Base-by-base conservation (phyloP, 2,797 vertebrate genomes). In the Thunnus albacares region DNA sequence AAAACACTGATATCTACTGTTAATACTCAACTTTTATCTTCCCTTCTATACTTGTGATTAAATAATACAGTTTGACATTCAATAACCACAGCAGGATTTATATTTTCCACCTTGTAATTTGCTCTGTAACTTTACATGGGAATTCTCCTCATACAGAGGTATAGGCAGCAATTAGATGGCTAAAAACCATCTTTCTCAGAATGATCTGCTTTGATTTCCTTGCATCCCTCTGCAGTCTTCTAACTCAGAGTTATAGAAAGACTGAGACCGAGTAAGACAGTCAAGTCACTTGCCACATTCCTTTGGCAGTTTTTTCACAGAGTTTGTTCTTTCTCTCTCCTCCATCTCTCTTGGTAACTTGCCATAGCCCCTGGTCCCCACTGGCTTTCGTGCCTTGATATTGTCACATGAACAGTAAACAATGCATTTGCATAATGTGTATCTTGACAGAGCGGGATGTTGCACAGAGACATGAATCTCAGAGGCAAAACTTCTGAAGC, bases 331-430 rank as follows among this genome's bases (percentile, higher is more conserved):
- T 90, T 53, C 41, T 82, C 55, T 53, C 62, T 71, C 55, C 61
- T 61, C 62, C 9, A 6, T 90, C 84, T 85, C 83, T 79, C 79
- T 92, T 86, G 86, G 88, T 90, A 90, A 87, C 87, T 89, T 88
- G 82, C 87, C 83, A 78, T 82, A 84, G 77, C 74, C 80, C 60
- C 13, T 33, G 45, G 86, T 93, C 91, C 90, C 93, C 81, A 67
- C 89, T 82, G 90, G 80, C 78, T 90, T 90, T 77, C 58, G 13
- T 87, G 87, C 86, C 86, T 92, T 90, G 85, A 88, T 90, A 85
- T 89, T 91, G 90, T 94, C 90, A 88, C 85, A 92, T 80, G 81
- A 93, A 92, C 77, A 80, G 92, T 90, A 92, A 94, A 93, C 91
- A 93, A 87, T 71, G 56, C 73, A 92, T 94, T 95, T 93, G 89